Conservation (phyloP, 2,888 invertebrate genomes). For the Epirrhoe tristata region DNA sequence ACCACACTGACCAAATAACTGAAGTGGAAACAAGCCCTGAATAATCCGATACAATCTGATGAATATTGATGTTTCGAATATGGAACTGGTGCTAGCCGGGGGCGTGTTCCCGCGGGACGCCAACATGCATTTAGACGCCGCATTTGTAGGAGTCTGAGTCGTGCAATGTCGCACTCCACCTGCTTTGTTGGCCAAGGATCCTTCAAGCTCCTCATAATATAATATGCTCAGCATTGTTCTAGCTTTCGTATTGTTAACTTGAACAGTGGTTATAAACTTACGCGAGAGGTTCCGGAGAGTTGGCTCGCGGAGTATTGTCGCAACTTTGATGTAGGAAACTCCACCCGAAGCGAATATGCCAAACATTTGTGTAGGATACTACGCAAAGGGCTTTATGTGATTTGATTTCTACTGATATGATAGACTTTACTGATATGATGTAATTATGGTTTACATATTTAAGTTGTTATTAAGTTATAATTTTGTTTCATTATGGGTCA, state of each 20-base stretch:
- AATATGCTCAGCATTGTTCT: slow-evolving; percentile 1
- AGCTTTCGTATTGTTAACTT: neutral
- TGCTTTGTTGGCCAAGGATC: neutral
- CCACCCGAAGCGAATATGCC: neutral
- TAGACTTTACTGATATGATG: neutral
- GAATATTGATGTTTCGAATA: neutral
- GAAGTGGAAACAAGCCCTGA: no score
- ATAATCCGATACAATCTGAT: neutral
- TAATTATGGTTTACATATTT: no score
- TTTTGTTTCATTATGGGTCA: no score
- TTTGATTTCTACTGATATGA: neutral
- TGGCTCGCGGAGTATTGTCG: neutral
- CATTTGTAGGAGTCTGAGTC: slow-evolving; percentile 13
- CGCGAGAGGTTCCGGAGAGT: neutral
- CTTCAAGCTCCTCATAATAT: neutral
- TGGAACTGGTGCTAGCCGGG: neutral
- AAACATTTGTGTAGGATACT: neutral
- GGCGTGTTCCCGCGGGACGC: slow-evolving; percentile 1
- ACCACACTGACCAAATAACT: no score
- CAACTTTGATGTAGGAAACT: neutral
- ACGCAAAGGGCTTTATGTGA: neutral
- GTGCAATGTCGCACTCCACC: neutral
- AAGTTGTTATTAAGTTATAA: no score
- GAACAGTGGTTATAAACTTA: neutral
- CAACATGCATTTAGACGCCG: slow-evolving; percentile 34